A percentile compares a stretch with the other conserved stretches of the same genome.
These are phyloP conservation scores for Prorops nasuta DNA, from an alignment of 1,140 invertebrate species.

Conservation along the genomic window DNA sequence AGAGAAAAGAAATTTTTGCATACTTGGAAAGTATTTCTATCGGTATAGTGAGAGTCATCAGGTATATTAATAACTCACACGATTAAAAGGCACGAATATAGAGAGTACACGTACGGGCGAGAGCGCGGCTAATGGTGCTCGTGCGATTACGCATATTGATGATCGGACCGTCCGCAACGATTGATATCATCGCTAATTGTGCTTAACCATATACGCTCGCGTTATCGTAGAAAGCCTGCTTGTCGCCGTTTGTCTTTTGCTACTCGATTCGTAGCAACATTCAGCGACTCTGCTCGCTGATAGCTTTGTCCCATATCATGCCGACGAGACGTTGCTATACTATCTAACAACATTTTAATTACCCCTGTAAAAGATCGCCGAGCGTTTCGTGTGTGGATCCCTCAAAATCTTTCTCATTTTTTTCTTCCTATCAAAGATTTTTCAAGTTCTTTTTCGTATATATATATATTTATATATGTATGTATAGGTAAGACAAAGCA, in stretches of 20 bases:
- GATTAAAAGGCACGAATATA: background rate
- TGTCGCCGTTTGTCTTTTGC: too few relatives aligned
- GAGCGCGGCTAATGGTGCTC: conserved; percentile 27
- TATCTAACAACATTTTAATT: conserved; percentile 24
- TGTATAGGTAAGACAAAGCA: too few relatives aligned
- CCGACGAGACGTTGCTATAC: background rate
- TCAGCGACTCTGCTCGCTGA: too few relatives aligned
- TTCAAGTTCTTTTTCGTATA: too few relatives aligned
- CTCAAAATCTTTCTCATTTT: too few relatives aligned
- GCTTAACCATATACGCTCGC: conserved; percentile 27
- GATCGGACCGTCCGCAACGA: conserved; percentile 21
- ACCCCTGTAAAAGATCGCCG: conserved; percentile 16
- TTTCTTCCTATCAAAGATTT: too few relatives aligned
- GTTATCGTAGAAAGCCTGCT: conserved; percentile 26
- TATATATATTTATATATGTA: too few relatives aligned
- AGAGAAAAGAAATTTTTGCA: background rate
- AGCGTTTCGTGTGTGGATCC: too few relatives aligned
- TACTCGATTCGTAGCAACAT: background rate
- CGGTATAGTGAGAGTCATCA: too few relatives aligned
- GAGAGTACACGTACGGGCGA: background rate
- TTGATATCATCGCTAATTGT: conserved; percentile 41
- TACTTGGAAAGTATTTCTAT: too few relatives aligned
- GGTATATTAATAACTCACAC: background rate
- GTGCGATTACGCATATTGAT: conserved; percentile 40
- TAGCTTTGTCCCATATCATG: background rate